Evolutionary conservation across 2,888 invertebrate genomes (phyloP).

Genomic region (Patella pellucida): DNA sequence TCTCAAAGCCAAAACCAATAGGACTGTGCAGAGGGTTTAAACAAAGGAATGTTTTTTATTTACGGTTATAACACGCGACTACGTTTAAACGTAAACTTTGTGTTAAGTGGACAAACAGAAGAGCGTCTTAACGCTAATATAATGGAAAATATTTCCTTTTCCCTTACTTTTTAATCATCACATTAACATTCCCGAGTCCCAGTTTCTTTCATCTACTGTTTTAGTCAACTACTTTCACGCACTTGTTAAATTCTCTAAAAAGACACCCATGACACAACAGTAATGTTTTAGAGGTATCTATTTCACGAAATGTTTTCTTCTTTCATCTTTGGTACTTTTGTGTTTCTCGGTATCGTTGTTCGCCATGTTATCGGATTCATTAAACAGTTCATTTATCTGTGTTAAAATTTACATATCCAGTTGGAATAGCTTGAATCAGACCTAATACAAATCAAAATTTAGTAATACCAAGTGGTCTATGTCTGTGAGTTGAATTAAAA

Average conservation of each 20-base stretch:
- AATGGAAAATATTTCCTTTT: conserved; percentile 8
- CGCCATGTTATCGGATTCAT: too few relatives aligned
- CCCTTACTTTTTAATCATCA: background rate
- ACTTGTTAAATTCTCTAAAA: background rate
- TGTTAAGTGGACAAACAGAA: conserved; percentile 7
- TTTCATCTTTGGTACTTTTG: too few relatives aligned
- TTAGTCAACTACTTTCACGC: background rate
- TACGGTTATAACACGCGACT: conserved; percentile 10
- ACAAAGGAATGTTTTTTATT: background rate
- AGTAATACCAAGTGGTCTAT: too few relatives aligned
- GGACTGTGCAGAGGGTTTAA: background rate
- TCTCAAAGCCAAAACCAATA: conserved; percentile 5
- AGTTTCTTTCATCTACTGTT: background rate
- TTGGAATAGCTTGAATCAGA: too few relatives aligned
- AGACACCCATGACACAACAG: too few relatives aligned
- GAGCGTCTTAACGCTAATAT: background rate
- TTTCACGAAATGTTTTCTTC: too few relatives aligned
- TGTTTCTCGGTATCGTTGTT: too few relatives aligned
- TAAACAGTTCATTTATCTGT: too few relatives aligned
- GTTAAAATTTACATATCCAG: too few relatives aligned
- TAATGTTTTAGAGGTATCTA: too few relatives aligned
- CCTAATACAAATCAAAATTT: too few relatives aligned
- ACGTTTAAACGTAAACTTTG: conserved; percentile 4
- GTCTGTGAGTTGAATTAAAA: too few relatives aligned
- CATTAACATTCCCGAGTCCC: conserved; percentile 1